Conservation (phyloP, 2,797 vertebrate genomes). For the Buceros bicornis region DNA sequence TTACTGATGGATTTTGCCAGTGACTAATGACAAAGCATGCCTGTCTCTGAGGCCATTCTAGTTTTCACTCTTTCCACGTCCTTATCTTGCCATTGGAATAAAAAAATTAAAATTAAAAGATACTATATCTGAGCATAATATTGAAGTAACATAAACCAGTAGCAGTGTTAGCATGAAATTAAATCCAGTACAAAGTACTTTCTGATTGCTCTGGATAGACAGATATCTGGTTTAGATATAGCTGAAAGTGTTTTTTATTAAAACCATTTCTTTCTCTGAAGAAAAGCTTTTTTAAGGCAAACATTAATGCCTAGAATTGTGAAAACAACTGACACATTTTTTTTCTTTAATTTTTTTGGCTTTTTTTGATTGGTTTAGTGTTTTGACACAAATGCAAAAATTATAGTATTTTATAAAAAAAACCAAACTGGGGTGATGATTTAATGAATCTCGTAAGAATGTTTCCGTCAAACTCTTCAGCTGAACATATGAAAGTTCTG, state of each 20-base stretch:
- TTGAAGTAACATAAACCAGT: slow-evolving; percentile 35
- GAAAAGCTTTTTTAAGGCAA: neutral
- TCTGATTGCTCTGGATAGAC: neutral
- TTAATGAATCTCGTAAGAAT: neutral
- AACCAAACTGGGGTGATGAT: neutral
- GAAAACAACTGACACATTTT: neutral
- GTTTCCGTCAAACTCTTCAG: neutral
- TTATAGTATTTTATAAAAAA: neutral
- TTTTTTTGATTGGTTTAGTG: neutral
- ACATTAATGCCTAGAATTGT: neutral
- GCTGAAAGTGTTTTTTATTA: neutral
- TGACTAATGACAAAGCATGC: slow-evolving; percentile 73
- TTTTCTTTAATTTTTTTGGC: neutral
- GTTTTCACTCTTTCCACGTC: slow-evolving; percentile 58
- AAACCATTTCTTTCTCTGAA: neutral
- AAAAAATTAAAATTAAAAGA: slow-evolving; percentile 65
- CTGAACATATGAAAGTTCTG: neutral
- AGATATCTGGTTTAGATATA: neutral
- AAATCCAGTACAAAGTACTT: neutral
- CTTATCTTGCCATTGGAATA: slow-evolving; percentile 69
- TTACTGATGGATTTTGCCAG: slow-evolving; percentile 66
- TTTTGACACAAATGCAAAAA: neutral
- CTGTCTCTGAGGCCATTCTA: slow-evolving; percentile 63
- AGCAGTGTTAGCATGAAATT: neutral
- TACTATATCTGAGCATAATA: slow-evolving; percentile 40